A percentile compares a stretch with the other conserved stretches of the same genome.
These are phyloP conservation scores for Eulemur macaco DNA, from an alignment of 2,113 vertebrate species.

Conservation along the genomic window DNA sequence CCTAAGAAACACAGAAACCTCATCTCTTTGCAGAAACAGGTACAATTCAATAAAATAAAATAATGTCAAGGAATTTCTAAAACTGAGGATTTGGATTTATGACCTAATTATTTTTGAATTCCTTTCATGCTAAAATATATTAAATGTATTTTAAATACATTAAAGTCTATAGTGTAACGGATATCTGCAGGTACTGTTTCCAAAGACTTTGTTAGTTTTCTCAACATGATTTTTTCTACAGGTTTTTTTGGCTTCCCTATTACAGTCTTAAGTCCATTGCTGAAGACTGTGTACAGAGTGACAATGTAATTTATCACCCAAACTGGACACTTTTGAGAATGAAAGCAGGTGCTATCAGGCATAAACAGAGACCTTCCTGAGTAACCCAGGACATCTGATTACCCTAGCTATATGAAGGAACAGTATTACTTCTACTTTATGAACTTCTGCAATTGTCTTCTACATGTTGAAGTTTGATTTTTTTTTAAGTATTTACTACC, in stretches of 20 bases:
- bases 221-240: not conserved
- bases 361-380: not conserved
- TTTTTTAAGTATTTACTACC: not conserved
- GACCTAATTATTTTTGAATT: not conserved
- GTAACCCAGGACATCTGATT: not conserved
- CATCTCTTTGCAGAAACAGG: not conserved
- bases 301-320: not conserved
- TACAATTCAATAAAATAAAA: not conserved
- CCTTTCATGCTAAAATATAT: not conserved
- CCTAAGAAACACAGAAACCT: not conserved
- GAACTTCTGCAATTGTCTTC: not conserved
- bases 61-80: not conserved
- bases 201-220: not conserved
- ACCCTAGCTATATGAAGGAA: not conserved
- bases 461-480: not conserved
- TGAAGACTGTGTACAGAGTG: not conserved
- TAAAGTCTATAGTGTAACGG: not conserved
- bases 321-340: not conserved
- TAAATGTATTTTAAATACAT: not conserved
- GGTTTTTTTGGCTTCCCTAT: not conserved
- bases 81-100: not conserved
- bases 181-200: not conserved
- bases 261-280: not conserved
- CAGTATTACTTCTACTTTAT: not conserved
- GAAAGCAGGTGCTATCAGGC: not conserved